phyloP scores from a whole-genome alignment of 2,113 vertebrate genomes.

The Clinocottus analis region DNA sequence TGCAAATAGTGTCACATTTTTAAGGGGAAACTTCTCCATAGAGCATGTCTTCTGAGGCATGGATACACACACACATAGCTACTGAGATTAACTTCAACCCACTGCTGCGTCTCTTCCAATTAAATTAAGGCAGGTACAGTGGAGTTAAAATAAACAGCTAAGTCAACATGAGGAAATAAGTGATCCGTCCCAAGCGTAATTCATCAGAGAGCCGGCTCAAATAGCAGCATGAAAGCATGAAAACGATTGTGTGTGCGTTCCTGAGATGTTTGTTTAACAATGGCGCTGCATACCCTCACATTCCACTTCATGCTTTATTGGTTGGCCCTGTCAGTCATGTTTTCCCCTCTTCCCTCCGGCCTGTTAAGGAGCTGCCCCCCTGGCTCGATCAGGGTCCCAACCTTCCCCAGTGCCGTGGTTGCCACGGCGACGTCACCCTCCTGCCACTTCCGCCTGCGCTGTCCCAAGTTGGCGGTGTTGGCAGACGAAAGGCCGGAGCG shows the following conservation, averaged over 20 bases:
- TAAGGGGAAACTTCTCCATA: background rate
- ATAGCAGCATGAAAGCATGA: slow-evolving; percentile 41
- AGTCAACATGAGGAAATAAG: slow-evolving; percentile 32
- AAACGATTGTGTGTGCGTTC: slow-evolving; percentile 60
- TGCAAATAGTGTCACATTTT: background rate
- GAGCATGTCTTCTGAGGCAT: background rate
- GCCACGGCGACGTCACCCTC: slow-evolving; percentile 47
- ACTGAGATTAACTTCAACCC: background rate
- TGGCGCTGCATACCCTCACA: slow-evolving; percentile 60
- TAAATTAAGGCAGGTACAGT: background rate
- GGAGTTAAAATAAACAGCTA: slow-evolving; percentile 19
- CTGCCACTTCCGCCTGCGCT: slow-evolving; percentile 28
- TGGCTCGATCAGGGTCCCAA: slow-evolving; percentile 42
- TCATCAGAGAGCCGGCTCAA: slow-evolving; percentile 31
- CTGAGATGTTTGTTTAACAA: slow-evolving; percentile 75
- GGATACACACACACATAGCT: background rate
- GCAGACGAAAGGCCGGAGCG: slow-evolving; percentile 14
- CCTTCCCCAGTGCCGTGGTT: slow-evolving; percentile 40
- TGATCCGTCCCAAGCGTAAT: background rate
- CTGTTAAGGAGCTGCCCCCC: slow-evolving; percentile 35
- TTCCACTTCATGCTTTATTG: slow-evolving; percentile 72
- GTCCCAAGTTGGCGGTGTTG: slow-evolving; percentile 58
- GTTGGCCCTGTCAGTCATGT: slow-evolving; percentile 57
- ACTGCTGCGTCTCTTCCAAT: background rate
- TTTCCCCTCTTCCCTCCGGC: slow-evolving; percentile 9